Evolutionary conservation across 2,113 vertebrate genomes (phyloP).

Genomic region (Taurulus bubalis): DNA sequence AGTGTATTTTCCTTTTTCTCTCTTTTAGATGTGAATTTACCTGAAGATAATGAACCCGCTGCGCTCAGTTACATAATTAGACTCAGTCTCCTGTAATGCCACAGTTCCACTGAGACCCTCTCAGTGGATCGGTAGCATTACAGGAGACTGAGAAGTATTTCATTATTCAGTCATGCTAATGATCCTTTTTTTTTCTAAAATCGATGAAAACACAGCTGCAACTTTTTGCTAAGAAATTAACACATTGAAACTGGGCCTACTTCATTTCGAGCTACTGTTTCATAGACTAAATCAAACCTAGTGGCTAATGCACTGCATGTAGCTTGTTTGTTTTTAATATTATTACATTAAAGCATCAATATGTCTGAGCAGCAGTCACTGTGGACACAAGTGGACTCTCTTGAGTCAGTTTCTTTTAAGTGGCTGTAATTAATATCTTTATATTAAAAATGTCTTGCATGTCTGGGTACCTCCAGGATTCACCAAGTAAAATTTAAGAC

Average conservation of each 20-base stretch:
- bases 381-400: background rate
- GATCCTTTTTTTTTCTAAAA: background rate
- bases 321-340: background rate
- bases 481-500: background rate
- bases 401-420: background rate
- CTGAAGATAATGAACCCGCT: conserved; percentile 31
- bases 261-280: background rate
- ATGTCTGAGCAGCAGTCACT: background rate
- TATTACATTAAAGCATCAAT: background rate
- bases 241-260: background rate
- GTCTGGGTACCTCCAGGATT: background rate
- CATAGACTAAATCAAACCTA: background rate
- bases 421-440: background rate
- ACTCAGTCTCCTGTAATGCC: no score
- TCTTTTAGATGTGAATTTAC: conserved; percentile 42
- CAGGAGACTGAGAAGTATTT: conserved; percentile 8
- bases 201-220: background rate
- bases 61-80: conserved; percentile 63
- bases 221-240: background rate
- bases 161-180: conserved; percentile 23
- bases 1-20: conserved; percentile 25
- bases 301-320: background rate
- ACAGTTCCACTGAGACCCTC: no score
- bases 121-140: conserved; percentile 40
- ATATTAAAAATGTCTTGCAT: background rate